Conservation (phyloP, 2,888 invertebrate species). For the Clistopyga incitator region DNA sequence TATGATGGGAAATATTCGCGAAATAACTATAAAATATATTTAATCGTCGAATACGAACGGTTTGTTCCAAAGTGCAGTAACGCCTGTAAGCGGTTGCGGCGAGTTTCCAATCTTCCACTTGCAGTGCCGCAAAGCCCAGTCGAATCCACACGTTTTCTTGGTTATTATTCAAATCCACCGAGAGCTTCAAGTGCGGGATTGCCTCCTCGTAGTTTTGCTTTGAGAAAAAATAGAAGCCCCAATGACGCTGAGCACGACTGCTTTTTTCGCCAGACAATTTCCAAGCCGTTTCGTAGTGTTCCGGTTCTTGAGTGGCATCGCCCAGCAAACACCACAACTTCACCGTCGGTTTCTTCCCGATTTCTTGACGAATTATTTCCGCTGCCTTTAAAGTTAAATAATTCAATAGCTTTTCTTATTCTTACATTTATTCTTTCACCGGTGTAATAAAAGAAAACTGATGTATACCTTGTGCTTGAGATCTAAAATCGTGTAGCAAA, state of each 20-base stretch:
- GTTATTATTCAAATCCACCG: conserved; percentile 93
- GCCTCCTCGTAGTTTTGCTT: conserved; percentile 91
- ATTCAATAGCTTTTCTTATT: conserved; percentile 3
- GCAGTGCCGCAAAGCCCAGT: conserved; percentile 93
- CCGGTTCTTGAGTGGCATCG: conserved; percentile 92
- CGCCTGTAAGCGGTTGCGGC: conserved; percentile 94
- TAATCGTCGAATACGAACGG: conserved; percentile 85
- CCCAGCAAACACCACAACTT: conserved; percentile 96
- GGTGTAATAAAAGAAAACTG: background rate
- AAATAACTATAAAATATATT: conserved; percentile 6
- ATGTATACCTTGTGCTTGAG: conserved; percentile 90
- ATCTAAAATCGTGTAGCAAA: conserved; percentile 94
- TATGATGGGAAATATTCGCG: background rate
- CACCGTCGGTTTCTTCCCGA: conserved; percentile 92
- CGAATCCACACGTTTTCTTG: conserved; percentile 95
- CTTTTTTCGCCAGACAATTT: conserved; percentile 92
- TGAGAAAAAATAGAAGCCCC: conserved; percentile 92
- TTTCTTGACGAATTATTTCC: conserved; percentile 93
- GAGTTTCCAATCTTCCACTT: conserved; percentile 91
- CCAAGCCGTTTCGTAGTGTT: conserved; percentile 96
- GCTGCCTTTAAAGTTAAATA: conserved; percentile 88
- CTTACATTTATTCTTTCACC: background rate
- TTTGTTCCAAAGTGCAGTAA: conserved; percentile 94
- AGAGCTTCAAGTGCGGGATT: conserved; percentile 92
- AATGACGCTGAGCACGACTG: conserved; percentile 94